Percentiles rank a stretch among this genome's conserved stretches.
These are phyloP conservation scores for Dryobates pubescens DNA, from an alignment of 2,797 vertebrate genomes.

Conservation along the genomic window DNA sequence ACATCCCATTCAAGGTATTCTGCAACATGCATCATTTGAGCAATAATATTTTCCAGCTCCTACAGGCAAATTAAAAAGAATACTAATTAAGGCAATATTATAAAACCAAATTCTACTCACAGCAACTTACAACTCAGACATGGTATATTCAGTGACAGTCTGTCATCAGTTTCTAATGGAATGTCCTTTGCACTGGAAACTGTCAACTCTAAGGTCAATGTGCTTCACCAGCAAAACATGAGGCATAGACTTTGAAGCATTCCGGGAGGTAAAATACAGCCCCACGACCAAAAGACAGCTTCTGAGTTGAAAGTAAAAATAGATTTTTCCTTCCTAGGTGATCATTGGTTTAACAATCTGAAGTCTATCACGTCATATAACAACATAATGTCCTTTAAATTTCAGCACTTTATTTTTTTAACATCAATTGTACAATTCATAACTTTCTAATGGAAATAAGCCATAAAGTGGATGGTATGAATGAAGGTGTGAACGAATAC, in stretches of 20 bases:
- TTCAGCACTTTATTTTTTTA: not conserved
- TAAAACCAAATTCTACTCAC: not conserved
- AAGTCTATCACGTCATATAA: not conserved
- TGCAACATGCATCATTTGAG: conserved; percentile 97
- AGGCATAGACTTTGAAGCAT: not conserved
- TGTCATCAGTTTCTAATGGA: not conserved
- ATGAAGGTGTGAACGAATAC: not conserved
- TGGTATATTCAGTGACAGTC: not conserved
- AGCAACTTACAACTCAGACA: not conserved
- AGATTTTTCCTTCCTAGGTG: not conserved
- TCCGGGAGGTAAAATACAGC: not conserved
- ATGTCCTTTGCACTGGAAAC: not conserved
- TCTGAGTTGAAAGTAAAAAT: not conserved
- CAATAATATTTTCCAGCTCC: conserved; percentile 95
- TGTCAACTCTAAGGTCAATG: not conserved
- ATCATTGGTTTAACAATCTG: not conserved
- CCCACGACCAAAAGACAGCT: not conserved
- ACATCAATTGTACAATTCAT: not conserved
- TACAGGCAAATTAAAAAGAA: conserved; percentile 50
- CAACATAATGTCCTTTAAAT: not conserved
- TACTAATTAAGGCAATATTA: not conserved
- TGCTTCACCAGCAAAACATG: not conserved
- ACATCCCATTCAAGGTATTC: conserved; percentile 97
- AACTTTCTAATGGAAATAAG: not conserved
- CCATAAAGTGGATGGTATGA: not conserved